Percentiles rank a stretch among this genome's conserved stretches.
phyloP scores from a whole-genome alignment of 23 tunicate genomes.

The Pegea sp. region DNA sequence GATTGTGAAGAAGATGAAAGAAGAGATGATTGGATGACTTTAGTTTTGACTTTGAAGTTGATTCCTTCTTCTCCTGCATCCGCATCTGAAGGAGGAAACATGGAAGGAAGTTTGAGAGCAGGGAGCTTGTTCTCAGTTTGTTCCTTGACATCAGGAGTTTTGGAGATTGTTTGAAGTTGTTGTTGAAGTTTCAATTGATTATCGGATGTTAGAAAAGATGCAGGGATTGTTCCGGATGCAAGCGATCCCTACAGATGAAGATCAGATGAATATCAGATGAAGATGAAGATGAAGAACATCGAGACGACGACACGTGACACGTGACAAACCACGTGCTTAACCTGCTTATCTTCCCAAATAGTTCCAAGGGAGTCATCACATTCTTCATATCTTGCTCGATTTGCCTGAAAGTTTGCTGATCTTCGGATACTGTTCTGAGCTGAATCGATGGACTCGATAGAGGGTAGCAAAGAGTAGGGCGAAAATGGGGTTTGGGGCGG shows the following conservation, averaged over 20 bases:
- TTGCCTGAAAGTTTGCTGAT: not conserved
- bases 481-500: not conserved
- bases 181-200: not conserved
- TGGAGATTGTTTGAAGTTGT: not conserved
- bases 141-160: no score
- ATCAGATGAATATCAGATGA: not conserved
- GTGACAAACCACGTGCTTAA: not conserved
- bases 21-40: no score
- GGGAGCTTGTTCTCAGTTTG: slow-evolving; percentile 8
- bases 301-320: not conserved
- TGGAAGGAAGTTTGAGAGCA: slow-evolving; percentile 3
- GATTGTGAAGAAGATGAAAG: no score
- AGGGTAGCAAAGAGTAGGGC: not conserved
- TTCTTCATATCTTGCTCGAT: not conserved
- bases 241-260: not conserved
- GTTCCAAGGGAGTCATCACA: not conserved
- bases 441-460: not conserved
- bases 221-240: not conserved
- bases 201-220: not conserved
- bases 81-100: not conserved
- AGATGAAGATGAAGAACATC: no score
- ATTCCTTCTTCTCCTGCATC: not conserved
- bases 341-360: slow-evolving; percentile 5
- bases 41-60: no score
- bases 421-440: slow-evolving; percentile 2